Base-by-base conservation (phyloP, 2,888 invertebrate species). In the Polia nebulosa region DNA sequence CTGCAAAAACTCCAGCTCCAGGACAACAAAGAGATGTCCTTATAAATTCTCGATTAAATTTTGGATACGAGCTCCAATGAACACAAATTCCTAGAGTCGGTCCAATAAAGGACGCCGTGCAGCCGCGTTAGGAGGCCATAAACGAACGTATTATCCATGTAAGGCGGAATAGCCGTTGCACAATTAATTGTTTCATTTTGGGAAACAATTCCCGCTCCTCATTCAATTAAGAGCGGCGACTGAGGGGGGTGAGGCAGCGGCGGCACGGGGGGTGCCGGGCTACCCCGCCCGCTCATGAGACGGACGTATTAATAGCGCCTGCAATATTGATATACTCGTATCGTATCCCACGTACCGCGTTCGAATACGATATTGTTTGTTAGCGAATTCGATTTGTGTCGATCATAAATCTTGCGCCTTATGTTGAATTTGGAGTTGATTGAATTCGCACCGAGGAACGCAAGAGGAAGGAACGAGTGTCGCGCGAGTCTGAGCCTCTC, bases 171-270 rank as follows among this genome's bases (percentile, higher is more conserved):
- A 95, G 95, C 95, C 95, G 95, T 95, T 95, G 95, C 95, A 95
- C 95, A 95, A 95, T 95, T 95, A 95, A 95, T 95, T 95, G 95
- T 95, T 95, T 95, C 95, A 95, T 95, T 95, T 95, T 95, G 95
- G 95, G 95, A 95, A 95, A 95, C 95, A 95, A 95, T 95, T 95
- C 95, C 95, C 95, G 95, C 95, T 95, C 95, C 95, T 95, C 95
- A 95, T 95, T 95, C 95, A 95, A 95, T 95, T 95, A 95, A 95
- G 95, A 95, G 95, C 94, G 95, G 94, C 95, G 95, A 93, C 92
- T 90, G 91, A 89, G 91, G 92, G 91, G 89, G 84, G 88, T 85
- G 85, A 83, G 88, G 81, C 73, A 82, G 82, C 69, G 83, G 88
- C 87, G 82, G 25, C 27, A 4, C 39, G 56, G 80, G 61, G 83